Evolutionary conservation across 2,888 invertebrate species (phyloP).

Genomic region (Phlogophora meticulosa): DNA sequence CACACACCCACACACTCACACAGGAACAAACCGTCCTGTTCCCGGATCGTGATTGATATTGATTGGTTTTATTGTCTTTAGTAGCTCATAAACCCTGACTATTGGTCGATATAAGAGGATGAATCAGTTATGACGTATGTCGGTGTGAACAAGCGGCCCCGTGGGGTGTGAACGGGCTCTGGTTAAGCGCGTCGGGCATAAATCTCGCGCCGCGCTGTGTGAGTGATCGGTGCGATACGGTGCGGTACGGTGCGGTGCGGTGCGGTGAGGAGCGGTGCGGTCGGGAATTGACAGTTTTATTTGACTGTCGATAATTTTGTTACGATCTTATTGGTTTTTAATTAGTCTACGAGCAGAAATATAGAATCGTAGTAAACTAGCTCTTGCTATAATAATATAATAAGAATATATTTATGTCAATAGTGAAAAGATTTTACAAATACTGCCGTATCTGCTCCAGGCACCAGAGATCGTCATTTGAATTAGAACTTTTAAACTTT

Average conservation of each 20-base stretch:
- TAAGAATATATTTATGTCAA: background rate
- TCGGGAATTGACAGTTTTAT: constrained; percentile 46
- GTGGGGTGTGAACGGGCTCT: constrained; percentile 25
- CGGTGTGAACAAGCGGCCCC: background rate
- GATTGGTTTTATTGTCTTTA: too few species aligned
- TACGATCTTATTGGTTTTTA: constrained; percentile 12
- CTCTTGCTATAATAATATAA: background rate
- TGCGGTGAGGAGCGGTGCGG: constrained; percentile 14
- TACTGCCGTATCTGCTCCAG: background rate
- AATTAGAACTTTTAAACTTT: background rate
- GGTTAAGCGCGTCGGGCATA: constrained; percentile 38
- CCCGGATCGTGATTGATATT: too few species aligned
- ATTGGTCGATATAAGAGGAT: too few species aligned
- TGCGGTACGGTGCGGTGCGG: too few species aligned
- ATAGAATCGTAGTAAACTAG: background rate
- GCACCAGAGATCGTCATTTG: background rate
- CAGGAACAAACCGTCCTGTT: background rate
- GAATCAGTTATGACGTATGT: too few species aligned
- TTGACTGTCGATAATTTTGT: constrained; percentile 36
- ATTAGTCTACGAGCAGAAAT: constrained; percentile 3
- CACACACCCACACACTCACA: background rate
- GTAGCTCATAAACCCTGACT: too few species aligned
- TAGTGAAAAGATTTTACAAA: background rate
- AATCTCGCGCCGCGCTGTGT: constrained; percentile 50
- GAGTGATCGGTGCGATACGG: too few species aligned